Conservation (phyloP, 2,888 invertebrate genomes). For the Tanytarsus gracilentus region DNA sequence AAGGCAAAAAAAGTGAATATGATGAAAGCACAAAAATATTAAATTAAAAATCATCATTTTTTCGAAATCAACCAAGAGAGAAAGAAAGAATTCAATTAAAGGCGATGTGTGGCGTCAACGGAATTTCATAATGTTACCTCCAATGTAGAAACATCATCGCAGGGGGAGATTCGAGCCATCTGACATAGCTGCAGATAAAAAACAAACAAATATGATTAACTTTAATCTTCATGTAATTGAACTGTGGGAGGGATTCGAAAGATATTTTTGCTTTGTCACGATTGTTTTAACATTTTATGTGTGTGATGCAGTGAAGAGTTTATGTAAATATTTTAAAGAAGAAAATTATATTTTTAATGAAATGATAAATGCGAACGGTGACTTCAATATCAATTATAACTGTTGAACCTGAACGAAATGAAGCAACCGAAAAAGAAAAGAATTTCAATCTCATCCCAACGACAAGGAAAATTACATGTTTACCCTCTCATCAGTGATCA, state of each 20-base stretch:
- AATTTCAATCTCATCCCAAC: too few relatives aligned
- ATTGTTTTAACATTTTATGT: too few relatives aligned
- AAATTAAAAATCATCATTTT: slow-evolving; percentile 18
- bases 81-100: slow-evolving; percentile 17
- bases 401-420: too few relatives aligned
- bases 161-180: not conserved
- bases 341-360: too few relatives aligned
- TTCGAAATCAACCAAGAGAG: not conserved
- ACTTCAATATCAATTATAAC: too few relatives aligned
- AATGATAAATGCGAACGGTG: too few relatives aligned
- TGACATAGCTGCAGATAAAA: too few relatives aligned
- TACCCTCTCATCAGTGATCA: not conserved
- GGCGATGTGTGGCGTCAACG: slow-evolving; percentile 13
- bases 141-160: not conserved
- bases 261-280: not conserved
- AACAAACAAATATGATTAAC: slow-evolving; percentile 25
- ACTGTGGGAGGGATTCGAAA: slow-evolving; percentile 12
- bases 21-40: slow-evolving; percentile 27
- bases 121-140: slow-evolving; percentile 6
- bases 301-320: too few relatives aligned
- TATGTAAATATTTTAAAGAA: too few relatives aligned
- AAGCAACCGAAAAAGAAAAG: not conserved
- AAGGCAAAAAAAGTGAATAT: slow-evolving; percentile 8
- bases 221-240: slow-evolving; percentile 25
- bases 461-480: slow-evolving; percentile 10